Evolutionary conservation across 1,140 invertebrate species (phyloP), one percentile per base, ranked within the genome.

Genomic region (Oryzaephilus surinamensis): DNA sequence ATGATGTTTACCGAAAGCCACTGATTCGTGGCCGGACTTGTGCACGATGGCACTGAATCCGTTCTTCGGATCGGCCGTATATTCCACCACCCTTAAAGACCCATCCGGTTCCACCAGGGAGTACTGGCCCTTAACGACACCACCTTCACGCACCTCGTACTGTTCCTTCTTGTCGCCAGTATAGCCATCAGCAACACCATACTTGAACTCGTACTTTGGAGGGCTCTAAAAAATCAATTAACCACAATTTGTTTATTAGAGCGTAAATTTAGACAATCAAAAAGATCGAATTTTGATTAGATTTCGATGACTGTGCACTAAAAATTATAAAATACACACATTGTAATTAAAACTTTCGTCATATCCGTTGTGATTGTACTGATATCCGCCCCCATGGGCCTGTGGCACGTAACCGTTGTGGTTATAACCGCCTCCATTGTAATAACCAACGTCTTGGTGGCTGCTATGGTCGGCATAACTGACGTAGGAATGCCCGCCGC

Each of bases 41-140:
- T 54, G 60, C 23, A 41, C 39, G 16, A 41, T 32, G 12, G 39
- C 39, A 11, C 28, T 41, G 24, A 41, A 41, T 27, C 66, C 66
- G 54, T 67, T 64, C 38, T 67, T 62, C 40, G 63, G 62, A 48
- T 69, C 64, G 45, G 66, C 64, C 12, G 66, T 63, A 50, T 70
- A 70, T 47, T 63, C 55, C 27, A 69, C 65, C 18, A 64, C 68
- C 43, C 66, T 62, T 21, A 66, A 54, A 37, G 61, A 62, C 40
- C 67, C 67, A 44, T 70, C 67, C 16, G 67, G 61, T 42, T 69
- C 65, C 5, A 67, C 57, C 33, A 77, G 52, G 1, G 70, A 73
- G 57, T 76, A 76, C 17, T 66, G 66, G 19, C 74, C 74, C 44
- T 74, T 66, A 8, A 76, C 74, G 10, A 74, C 66, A 48, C 76